Evolutionary conservation across 2,797 vertebrate genomes (phyloP), one percentile per base, ranked within the genome.

Genomic region (Falco columbarius): DNA sequence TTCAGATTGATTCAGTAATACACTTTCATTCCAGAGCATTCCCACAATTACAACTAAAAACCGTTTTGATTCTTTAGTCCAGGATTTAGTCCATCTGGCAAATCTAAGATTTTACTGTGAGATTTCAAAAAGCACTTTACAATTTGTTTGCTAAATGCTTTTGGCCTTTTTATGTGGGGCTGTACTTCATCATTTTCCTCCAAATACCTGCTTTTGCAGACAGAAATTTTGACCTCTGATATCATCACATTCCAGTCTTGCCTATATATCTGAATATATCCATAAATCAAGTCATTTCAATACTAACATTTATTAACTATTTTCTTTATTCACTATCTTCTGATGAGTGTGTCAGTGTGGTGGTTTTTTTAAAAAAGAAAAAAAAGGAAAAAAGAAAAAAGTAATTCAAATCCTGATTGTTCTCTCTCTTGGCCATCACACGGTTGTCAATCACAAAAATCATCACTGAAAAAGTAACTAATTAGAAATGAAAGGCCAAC

Each of bases 181-280:
- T 56, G 70, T 52, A 81, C 81, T 97, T 96, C 75, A 90, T 95
- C 62, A 95, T 90, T 94, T 96, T 89, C 86, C 86, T 93, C 73
- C 81, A 96, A 95, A 87, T 93, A 95, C 36, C 66, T 96, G 79
- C 72, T 92, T 88, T 74, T 93, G 74, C 73, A 95, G 92, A 94
- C 55, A 95, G 59, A 96, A 87, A 96, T 89, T 83, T 89, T 97
- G 90, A 97, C 97, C 95, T 96, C 91, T 97, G 90, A 96, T 95
- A 93, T 81, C 76, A 97, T 59, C 58, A 86, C 86, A 97, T 97
- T 96, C 86, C 93, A 95, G 44, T 59, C 70, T 94, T 95, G 86
- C 36, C 76, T 90, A 24, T 85, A 90, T 81, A 95, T 65, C 34
- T 89, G 55, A 52, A 65, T 80, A 95, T 86, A 72, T 86, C 81